Evolutionary conservation across 2,113 vertebrate species (phyloP).

Genomic region (Oxyruncus cristatus): DNA sequence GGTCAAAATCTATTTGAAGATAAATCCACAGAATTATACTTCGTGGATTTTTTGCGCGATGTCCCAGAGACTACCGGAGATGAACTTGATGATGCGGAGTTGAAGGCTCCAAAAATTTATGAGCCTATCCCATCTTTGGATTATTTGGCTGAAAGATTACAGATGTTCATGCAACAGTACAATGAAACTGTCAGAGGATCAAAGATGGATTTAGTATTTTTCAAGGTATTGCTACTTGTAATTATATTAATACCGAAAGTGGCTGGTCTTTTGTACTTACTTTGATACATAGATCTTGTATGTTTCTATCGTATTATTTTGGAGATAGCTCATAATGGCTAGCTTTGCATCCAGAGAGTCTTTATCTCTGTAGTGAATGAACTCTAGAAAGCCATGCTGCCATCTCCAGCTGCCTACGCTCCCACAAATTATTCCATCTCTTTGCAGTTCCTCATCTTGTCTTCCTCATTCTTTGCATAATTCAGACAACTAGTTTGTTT

Average conservation of each 20-base stretch:
- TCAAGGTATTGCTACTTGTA: constrained; percentile 70
- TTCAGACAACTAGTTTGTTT: not conserved
- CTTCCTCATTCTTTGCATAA: not conserved
- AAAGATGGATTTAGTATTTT: constrained; percentile 85
- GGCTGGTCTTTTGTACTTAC: not conserved
- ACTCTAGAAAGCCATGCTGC: not conserved
- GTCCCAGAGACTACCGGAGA: constrained; percentile 76
- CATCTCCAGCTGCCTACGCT: not conserved
- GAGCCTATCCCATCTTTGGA: constrained; percentile 79
- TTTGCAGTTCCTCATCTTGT: not conserved
- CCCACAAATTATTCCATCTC: not conserved
- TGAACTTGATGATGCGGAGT: constrained; percentile 75
- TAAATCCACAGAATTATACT: constrained; percentile 68
- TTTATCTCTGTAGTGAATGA: no score
- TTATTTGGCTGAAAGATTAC: constrained; percentile 73
- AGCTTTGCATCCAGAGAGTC: not conserved
- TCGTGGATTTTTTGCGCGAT: constrained; percentile 85
- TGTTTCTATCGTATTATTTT: not conserved
- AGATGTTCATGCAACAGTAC: constrained; percentile 77
- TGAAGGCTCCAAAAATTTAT: constrained; percentile 81
- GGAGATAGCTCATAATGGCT: not conserved
- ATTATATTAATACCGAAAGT: not conserved
- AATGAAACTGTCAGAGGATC: constrained; percentile 80
- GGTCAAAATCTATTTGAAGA: constrained; percentile 63
- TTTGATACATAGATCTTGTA: not conserved